These are phyloP conservation scores for Noctua fimbriata DNA, from an alignment of 2,888 invertebrate species.

Conservation along the genomic window DNA sequence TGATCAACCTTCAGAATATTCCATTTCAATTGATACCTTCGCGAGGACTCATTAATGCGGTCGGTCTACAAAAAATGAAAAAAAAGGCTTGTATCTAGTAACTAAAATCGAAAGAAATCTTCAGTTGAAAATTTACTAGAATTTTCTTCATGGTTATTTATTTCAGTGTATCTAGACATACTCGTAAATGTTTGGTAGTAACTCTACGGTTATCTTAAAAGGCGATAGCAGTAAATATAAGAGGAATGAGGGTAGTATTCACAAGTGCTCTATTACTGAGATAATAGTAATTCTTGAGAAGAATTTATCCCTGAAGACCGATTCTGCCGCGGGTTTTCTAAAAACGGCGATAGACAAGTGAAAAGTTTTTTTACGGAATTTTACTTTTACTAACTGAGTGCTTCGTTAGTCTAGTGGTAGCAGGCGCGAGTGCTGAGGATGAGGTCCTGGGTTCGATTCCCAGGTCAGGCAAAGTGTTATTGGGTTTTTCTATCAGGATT, in stretches of 20 bases:
- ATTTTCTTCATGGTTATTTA: not conserved
- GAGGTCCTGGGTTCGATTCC: too few species aligned
- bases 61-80: too few species aligned
- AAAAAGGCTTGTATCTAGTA: not conserved
- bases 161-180: constrained; percentile 9
- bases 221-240: constrained; percentile 8
- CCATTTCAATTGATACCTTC: too few species aligned
- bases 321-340: not conserved
- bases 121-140: not conserved
- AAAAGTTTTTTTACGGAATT: too few species aligned
- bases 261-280: constrained; percentile 14
- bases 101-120: not conserved
- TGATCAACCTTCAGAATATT: too few species aligned
- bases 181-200: constrained; percentile 10
- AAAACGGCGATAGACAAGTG: not conserved
- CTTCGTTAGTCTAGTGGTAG: too few species aligned
- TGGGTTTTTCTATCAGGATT: too few species aligned
- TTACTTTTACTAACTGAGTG: too few species aligned
- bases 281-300: constrained; percentile 12
- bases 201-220: constrained; percentile 7
- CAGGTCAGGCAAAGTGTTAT: too few species aligned
- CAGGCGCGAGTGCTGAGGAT: too few species aligned
- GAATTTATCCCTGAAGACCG: constrained; percentile 33
- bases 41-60: too few species aligned
- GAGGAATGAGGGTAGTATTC: constrained; percentile 12